Conservation (phyloP, 53 echinoderm and acorn worm genomes). For the Pentamera pediparva region DNA sequence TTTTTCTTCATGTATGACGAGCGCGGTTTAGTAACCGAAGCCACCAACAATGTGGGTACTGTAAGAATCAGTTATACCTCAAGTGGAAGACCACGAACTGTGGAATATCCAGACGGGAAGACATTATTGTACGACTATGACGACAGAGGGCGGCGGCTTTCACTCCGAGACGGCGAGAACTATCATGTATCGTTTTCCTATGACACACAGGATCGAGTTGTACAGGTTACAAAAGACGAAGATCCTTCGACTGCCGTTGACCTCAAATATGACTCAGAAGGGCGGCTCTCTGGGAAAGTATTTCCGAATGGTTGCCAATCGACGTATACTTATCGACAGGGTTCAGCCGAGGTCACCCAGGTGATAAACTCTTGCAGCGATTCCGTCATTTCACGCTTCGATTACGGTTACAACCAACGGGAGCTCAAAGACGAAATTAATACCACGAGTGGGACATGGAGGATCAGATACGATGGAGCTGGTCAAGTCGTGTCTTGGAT, state of each 20-base stretch:
- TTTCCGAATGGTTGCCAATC: constrained; percentile 37
- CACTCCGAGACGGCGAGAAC: constrained; percentile 16
- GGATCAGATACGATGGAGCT: constrained; percentile 37
- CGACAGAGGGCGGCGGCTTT: constrained; percentile 3
- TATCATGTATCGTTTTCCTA: constrained; percentile 31
- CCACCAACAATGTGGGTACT: constrained; percentile 44
- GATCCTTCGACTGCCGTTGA: not conserved
- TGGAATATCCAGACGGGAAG: constrained; percentile 37
- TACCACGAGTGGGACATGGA: constrained; percentile 30
- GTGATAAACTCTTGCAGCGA: constrained; percentile 7
- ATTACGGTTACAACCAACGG: constrained; percentile 28
- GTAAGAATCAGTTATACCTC: constrained; percentile 32
- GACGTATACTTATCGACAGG: constrained; percentile 10
- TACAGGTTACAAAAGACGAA: constrained; percentile 13
- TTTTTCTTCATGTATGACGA: constrained; percentile 37
- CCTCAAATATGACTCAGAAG: constrained; percentile 25
- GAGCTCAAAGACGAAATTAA: constrained; percentile 22
- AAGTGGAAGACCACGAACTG: constrained; percentile 25
- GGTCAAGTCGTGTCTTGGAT: constrained; percentile 38
- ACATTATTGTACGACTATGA: constrained; percentile 37
- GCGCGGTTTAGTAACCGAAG: constrained; percentile 40
- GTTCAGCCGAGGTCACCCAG: not conserved
- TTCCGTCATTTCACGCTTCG: not conserved
- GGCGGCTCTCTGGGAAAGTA: constrained; percentile 10
- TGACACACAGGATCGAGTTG: constrained; percentile 13